These are phyloP conservation scores for Troilus luridus DNA, from an alignment of 2,888 invertebrate genomes.

Conservation along the genomic window DNA sequence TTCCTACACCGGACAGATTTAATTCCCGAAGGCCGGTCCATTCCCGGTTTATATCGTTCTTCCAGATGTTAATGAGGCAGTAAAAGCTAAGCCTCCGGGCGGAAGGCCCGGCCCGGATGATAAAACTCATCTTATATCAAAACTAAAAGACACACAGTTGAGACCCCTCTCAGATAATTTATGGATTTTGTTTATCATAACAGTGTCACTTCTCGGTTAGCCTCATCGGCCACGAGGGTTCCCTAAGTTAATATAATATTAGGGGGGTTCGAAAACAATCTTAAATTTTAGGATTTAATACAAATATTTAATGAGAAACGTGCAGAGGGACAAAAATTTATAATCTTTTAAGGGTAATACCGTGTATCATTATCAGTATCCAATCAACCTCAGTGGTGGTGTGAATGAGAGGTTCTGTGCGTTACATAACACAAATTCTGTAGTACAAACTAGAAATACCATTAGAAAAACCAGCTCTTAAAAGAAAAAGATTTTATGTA, in stretches of 20 bases:
- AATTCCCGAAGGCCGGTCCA: slow-evolving; percentile 44
- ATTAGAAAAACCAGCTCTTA: too few relatives aligned
- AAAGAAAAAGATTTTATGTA: too few relatives aligned
- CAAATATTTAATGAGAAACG: neutral
- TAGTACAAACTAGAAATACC: too few relatives aligned
- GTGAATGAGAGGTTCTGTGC: too few relatives aligned
- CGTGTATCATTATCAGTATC: neutral
- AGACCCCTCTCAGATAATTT: slow-evolving; percentile 34
- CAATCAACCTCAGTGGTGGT: too few relatives aligned
- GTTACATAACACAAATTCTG: too few relatives aligned
- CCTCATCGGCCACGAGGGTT: neutral
- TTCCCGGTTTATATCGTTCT: slow-evolving; percentile 53
- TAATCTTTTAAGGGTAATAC: neutral
- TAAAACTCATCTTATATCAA: slow-evolving; percentile 51
- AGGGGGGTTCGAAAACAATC: neutral
- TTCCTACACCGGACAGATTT: slow-evolving; percentile 42
- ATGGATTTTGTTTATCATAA: slow-evolving; percentile 44
- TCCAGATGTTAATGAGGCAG: slow-evolving; percentile 56
- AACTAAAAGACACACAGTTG: slow-evolving; percentile 41
- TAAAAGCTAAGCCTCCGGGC: slow-evolving; percentile 30
- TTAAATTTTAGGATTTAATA: neutral
- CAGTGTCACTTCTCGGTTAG: slow-evolving; percentile 16
- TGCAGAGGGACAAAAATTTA: neutral
- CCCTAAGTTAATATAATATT: neutral
- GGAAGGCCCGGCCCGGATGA: slow-evolving; percentile 35